Evolutionary conservation across 1,140 invertebrate genomes (phyloP), one percentile per base, ranked within the genome.

Genomic region (Gryllus bimaculatus): DNA sequence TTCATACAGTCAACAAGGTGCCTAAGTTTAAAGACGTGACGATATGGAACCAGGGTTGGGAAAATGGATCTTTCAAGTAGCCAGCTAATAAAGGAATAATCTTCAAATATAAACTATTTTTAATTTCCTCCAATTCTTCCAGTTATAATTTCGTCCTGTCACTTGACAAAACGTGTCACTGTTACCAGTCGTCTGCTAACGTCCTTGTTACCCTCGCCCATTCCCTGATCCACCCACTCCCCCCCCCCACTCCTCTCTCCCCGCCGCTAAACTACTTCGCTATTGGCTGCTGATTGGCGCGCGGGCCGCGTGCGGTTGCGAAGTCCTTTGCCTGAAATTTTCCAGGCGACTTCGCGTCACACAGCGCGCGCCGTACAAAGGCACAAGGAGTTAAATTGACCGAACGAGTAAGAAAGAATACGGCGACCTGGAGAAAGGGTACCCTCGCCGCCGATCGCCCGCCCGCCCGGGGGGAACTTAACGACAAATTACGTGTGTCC

Each of bases 301-400:
- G 10, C 54, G 54, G 54, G 54, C 10, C 54, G 18, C 10, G 10
- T 18, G 54, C 54, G 54, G 54, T 66, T 66, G 54, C 54, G 54
- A 66, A 66, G 54, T 66, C 54, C 54, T 66, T 66, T 66, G 54
- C 54, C 18, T 66, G 54, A 66, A 66, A 66, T 66, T 66, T 66
- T 66, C 54, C 54, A 66, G 10, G 10, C 54, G 54, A 66, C 10
- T 66, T 3, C 54, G 10, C 54, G 54, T 66, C 54, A 66, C 54
- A 66, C 54, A 66, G 10, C 18, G 54, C 10, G 54, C 54, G 10
- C 54, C 10, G 10, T 66, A 66, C 54, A 66, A 66, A 66, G 54
- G 54, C 54, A 66, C 54, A 66, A 66, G 54, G 54, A 66, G 54
- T 66, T 66, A 66, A 66, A 66, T 66, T 66, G 54, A 66, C 54